A percentile compares a stretch with the other conserved stretches of the same genome.
Evolutionary conservation across 2,113 vertebrate species (phyloP).

Genomic region (Columbina picui): DNA sequence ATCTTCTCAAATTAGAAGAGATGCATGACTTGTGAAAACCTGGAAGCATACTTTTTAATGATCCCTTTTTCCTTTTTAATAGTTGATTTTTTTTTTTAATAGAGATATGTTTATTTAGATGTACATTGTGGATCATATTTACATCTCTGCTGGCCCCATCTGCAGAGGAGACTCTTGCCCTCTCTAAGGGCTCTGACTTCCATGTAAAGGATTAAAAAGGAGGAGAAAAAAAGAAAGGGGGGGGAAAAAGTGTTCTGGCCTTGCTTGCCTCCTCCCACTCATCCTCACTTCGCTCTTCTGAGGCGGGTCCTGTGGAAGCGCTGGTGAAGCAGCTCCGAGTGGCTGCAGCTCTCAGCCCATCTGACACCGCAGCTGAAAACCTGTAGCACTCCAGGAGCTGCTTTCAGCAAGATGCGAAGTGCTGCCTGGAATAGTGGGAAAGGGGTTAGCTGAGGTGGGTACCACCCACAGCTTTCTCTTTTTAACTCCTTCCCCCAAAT

Average conservation of each 20-base stretch:
- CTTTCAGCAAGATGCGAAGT: background rate
- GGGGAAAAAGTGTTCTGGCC: background rate
- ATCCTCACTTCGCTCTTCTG: background rate
- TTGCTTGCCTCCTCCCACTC: background rate
- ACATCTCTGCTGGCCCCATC: background rate
- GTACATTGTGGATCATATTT: constrained; percentile 33
- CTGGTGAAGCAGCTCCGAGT: background rate
- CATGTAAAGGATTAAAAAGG: constrained; percentile 16
- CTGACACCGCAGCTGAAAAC: background rate
- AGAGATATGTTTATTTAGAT: constrained; percentile 26
- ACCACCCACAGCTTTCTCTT: background rate
- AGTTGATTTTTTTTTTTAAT: constrained; percentile 17
- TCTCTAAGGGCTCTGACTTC: constrained; percentile 37
- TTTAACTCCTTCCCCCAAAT: background rate
- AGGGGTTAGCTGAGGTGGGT: background rate
- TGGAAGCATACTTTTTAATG: constrained; percentile 59
- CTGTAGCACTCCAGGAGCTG: background rate
- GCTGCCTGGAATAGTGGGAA: background rate
- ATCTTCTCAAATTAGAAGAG: constrained; percentile 53
- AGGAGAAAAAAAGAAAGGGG: background rate
- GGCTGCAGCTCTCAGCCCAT: background rate
- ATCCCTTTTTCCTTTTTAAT: constrained; percentile 12
- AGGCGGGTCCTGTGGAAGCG: background rate
- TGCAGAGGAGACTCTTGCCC: constrained; percentile 29
- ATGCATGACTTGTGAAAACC: constrained; percentile 53